Conservation (phyloP, 1,140 invertebrate species). For the Hesperophylax magnus region DNA sequence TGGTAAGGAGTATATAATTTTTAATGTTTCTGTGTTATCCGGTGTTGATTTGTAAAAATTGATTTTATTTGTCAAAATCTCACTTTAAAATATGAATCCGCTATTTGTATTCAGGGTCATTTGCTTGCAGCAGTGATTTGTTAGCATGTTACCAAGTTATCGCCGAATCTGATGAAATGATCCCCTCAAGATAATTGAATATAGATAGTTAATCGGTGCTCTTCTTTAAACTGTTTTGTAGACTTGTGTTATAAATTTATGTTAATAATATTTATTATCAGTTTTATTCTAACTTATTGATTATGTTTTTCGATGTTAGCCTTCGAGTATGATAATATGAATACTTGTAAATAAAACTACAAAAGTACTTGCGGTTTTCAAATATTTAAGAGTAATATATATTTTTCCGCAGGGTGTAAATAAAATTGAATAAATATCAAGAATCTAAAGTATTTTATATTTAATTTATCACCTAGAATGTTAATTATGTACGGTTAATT, state of each 20-base stretch:
- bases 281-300: slow-evolving; percentile 41
- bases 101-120: neutral
- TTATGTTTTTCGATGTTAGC: slow-evolving; percentile 43
- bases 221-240: slow-evolving; percentile 30
- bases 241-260: slow-evolving; percentile 33
- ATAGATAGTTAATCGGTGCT: slow-evolving; percentile 23
- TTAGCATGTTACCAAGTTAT: neutral
- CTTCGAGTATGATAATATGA: slow-evolving; percentile 21
- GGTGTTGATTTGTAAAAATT: slow-evolving; percentile 9
- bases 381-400: slow-evolving; percentile 46
- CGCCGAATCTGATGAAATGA: neutral
- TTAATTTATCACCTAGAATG: slow-evolving; percentile 31
- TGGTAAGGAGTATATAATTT: neutral
- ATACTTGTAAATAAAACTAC: slow-evolving; percentile 40
- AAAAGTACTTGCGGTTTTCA: slow-evolving; percentile 29
- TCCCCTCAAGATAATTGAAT: neutral
- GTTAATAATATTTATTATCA: slow-evolving; percentile 47
- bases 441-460: slow-evolving; percentile 39
- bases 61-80: neutral
- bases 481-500: slow-evolving; percentile 28
- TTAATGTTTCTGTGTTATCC: slow-evolving; percentile 18
- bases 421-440: slow-evolving; percentile 18
- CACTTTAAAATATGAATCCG: slow-evolving; percentile 1
- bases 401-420: slow-evolving; percentile 46
- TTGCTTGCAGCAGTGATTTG: neutral